Percentiles rank a stretch among this genome's conserved stretches.
Evolutionary conservation across 2,888 invertebrate genomes (phyloP).

Genomic region (Agriopis leucophaearia): DNA sequence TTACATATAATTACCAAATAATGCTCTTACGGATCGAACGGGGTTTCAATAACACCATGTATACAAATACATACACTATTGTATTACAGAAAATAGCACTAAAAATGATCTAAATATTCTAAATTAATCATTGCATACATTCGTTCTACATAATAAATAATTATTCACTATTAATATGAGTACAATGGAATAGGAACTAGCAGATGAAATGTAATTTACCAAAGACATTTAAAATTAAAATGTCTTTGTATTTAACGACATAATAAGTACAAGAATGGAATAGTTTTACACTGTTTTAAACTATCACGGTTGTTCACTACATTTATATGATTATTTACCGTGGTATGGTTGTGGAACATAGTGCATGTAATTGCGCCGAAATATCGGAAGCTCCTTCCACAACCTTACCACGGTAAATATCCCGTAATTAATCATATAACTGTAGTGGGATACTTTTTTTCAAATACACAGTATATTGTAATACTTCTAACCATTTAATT

Average conservation of each 20-base stretch:
- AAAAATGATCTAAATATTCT: neutral
- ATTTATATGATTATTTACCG: no score
- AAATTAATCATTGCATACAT: neutral
- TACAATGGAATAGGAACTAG: constrained; percentile 6
- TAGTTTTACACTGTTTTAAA: no score
- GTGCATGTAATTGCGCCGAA: no score
- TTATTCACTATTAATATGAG: neutral
- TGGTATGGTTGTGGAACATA: no score
- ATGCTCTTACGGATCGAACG: neutral
- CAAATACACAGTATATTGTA: neutral
- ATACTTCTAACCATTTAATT: neutral
- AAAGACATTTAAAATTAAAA: neutral
- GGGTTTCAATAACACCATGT: neutral
- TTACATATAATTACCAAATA: no score
- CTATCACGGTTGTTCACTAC: no score
- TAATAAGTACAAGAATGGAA: neutral
- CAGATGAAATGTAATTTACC: neutral
- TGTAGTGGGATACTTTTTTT: no score
- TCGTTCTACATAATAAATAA: neutral
- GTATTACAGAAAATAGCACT: no score
- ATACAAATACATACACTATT: neutral
- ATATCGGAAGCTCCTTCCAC: no score
- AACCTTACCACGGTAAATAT: no score
- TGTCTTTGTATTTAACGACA: no score
- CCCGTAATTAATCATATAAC: no score